Conservation (phyloP, 2,888 invertebrate species). For the Gisinianus flammeolus region DNA sequence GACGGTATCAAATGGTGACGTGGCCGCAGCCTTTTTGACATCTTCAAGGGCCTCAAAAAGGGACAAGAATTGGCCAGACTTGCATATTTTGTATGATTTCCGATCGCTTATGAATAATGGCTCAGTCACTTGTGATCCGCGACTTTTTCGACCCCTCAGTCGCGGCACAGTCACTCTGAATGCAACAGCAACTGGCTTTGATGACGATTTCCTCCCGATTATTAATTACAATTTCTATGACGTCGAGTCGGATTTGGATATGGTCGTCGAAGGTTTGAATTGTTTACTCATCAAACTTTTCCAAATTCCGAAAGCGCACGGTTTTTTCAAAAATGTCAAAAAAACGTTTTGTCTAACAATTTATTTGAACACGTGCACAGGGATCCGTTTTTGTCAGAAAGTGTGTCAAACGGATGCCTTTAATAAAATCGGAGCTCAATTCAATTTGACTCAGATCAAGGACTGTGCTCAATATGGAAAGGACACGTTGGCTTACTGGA, state of each 20-base stretch:
- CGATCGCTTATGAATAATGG: background rate
- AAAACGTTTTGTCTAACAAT: too few species aligned
- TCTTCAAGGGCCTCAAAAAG: background rate
- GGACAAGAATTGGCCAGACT: background rate
- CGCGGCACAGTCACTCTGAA: background rate
- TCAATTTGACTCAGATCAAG: background rate
- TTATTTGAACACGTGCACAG: too few species aligned
- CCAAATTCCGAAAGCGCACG: too few species aligned
- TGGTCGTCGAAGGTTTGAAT: background rate
- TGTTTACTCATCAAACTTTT: too few species aligned
- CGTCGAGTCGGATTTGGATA: background rate
- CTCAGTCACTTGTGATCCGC: background rate
- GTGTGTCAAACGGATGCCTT: background rate
- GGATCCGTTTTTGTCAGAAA: background rate
- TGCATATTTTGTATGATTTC: background rate
- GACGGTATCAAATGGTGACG: too few species aligned
- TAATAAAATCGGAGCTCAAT: background rate
- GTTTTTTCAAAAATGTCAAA: too few species aligned
- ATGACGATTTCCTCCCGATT: background rate
- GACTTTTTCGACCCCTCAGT: background rate
- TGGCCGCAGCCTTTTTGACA: background rate
- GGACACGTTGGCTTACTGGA: background rate
- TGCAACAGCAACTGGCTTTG: background rate
- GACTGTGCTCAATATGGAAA: background rate
- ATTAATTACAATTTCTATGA: background rate